Base-by-base conservation (phyloP, 2,797 vertebrate genomes). In the Protonibea diacanthus region DNA sequence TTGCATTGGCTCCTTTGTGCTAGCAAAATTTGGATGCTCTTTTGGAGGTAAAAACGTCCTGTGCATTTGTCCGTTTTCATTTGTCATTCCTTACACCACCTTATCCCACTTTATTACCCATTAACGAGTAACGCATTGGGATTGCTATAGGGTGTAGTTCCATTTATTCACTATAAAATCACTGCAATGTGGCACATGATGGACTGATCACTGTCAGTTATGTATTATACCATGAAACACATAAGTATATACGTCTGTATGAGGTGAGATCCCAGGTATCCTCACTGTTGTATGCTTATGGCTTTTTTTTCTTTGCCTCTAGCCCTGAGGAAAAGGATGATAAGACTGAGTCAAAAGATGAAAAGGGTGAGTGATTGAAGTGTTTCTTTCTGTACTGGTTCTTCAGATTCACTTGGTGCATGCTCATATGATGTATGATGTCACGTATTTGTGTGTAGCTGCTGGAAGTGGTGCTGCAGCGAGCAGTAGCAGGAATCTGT, bases 1-100 rank as follows among this genome's bases (percentile, higher is more conserved):
- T 95, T 95, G 95, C 95, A 94, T 97, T 96, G 96, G 96, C 95
- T 95, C 86, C 95, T 96, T 96, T 96, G 96, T 94, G 88, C 92
- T 95, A 94, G 92, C 90, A 93, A 91, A 89, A 94, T 88, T 89
- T 95, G 94, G 95, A 93, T 94, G 93, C 92, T 94, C 93, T 93
- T 93, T 93, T 93, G 91, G 85, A 94, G 95, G 93, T 96, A 93
- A 93, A 90, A 88, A 80, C 42, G 92, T 93, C 95, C 91, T 94
- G 94, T 92, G 96, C 95, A 94, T 95, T 92, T 92, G 85, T 92
- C 82, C 76, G 80, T 84, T 86, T 85, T 87, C 94, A 94, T 95
- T 90, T 87, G 83, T 92, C 87, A 80, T 90, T 80, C 76, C 71
- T 84, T 77, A 71, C 84, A 83, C 89, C 88, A 76, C 89, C 57